Percentiles rank a stretch among this genome's conserved stretches.
Conservation (phyloP, 64 coral and sea anemone genomes). For the Actinia equina region DNA sequence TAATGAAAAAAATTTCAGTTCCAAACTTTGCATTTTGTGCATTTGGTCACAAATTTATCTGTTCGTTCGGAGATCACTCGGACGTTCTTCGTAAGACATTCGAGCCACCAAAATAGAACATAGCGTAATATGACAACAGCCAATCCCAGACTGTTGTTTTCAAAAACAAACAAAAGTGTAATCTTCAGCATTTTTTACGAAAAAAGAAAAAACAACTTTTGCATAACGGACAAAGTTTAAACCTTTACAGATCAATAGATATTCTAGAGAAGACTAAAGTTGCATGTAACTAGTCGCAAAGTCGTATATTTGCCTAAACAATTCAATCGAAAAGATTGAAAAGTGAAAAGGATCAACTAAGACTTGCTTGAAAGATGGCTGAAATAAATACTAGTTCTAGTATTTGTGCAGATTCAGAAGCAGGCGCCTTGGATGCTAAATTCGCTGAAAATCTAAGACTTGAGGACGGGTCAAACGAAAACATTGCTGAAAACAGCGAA, state of each 20-base stretch:
- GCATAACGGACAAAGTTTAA: not conserved
- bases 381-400: not conserved
- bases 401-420: not conserved
- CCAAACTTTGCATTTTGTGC: not conserved
- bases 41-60: not conserved
- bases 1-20: not conserved
- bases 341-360: not conserved
- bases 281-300: not conserved
- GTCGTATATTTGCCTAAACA: too few species aligned
- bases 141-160: not conserved
- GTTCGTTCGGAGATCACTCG: not conserved
- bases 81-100: not conserved
- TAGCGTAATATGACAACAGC: not conserved
- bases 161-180: constrained; percentile 2
- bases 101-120: not conserved
- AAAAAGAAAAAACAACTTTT: not conserved
- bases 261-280: not conserved
- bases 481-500: not conserved
- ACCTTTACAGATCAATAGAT: not conserved
- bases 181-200: not conserved
- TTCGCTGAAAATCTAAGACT: not conserved
- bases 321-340: too few species aligned
- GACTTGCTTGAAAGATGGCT: not conserved
- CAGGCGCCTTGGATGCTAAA: not conserved
- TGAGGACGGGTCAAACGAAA: not conserved